Evolutionary conservation across 2,888 invertebrate genomes (phyloP), one percentile per base, ranked within the genome.

Genomic region (Tridacna crocea): DNA sequence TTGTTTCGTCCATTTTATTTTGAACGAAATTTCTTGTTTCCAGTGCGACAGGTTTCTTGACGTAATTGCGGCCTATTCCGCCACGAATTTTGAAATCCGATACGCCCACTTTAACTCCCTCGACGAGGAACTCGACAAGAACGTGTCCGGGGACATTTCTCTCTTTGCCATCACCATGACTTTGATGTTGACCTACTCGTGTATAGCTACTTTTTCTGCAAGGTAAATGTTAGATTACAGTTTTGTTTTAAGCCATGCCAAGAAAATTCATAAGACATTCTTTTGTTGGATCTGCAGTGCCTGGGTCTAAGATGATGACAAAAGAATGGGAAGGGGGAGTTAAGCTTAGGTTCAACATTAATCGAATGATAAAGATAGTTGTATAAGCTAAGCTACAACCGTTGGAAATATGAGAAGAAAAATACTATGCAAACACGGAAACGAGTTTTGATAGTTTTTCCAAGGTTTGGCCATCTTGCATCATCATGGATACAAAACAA

Each of bases 121-220:
- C 46, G 81, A 81, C 24, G 77, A 78, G 26, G 84, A 86, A 78
- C 70, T 88, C 19, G 79, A 83, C 60, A 78, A 77, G 36, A 86
- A 84, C 68, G 74, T 86, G 15, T 58, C 22, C 26, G 79, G 86
- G 15, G 88, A 88, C 61, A 84, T 82, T 17, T 72, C 72, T 6
- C 60, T 85, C 58, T 83, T 87, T 36, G 82, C 82, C 12, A 61
- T 83, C n/a, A 88, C 88, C 26, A 82, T 88, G 47, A 73, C 77
- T 11, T 72, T 88, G 22, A 88, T 88, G 77, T 81, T 88, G 17
- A 79, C 79, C 10, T 87, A 87, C 63, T 80, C 87, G 2, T 85
- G 80, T 58, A n/a, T 82, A 3, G 82, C 85, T 6, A 85, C 82
- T 0, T 46, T 76, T 22, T 75, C 78, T 22, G 63, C 79, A 17